A percentile compares a stretch with the other conserved stretches of the same genome.
Evolutionary conservation across 2,113 vertebrate genomes (phyloP).

Genomic region (Ophiodon elongatus): DNA sequence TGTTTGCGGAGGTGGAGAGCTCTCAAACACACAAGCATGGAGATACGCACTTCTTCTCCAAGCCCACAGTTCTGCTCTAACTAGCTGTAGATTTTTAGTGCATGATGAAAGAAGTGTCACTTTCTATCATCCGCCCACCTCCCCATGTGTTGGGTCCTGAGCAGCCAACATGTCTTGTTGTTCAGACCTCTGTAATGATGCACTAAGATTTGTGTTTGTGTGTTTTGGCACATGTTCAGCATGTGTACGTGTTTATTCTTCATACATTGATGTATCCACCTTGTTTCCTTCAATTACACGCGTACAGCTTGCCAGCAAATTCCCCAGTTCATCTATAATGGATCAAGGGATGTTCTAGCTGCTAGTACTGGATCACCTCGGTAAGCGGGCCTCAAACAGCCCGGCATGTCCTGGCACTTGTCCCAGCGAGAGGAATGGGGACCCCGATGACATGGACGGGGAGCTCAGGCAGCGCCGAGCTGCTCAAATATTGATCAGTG

Average conservation of each 20-base stretch:
- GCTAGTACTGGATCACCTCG: conserved; percentile 59
- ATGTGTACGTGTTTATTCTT: conserved; percentile 50
- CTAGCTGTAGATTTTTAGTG: not conserved
- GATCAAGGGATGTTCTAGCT: conserved; percentile 72
- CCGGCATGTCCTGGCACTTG: conserved; percentile 60
- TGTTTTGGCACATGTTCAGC: conserved; percentile 42
- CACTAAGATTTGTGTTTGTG: not conserved
- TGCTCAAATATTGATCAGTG: conserved; percentile 83
- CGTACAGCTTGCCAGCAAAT: conserved; percentile 48
- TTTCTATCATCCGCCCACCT: conserved; percentile 43
- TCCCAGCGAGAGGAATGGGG: conserved; percentile 57
- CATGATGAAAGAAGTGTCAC: conserved; percentile 28
- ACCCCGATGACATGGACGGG: conserved; percentile 56
- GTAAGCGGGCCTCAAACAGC: conserved; percentile 64
- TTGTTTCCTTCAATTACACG: conserved; percentile 50
- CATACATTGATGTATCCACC: conserved; percentile 24
- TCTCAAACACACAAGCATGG: conserved; percentile 32
- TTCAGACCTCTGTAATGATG: conserved; percentile 12
- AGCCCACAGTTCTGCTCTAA: conserved; percentile 5
- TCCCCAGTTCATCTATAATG: conserved; percentile 80
- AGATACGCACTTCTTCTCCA: conserved; percentile 22
- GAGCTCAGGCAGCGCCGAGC: conserved; percentile 41
- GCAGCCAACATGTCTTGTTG: not conserved
- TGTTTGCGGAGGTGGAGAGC: conserved; percentile 47
- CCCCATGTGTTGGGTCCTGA: conserved; percentile 22